These are phyloP conservation scores for Bombus superbus DNA, from an alignment of 1,140 invertebrate species.

Conservation along the genomic window DNA sequence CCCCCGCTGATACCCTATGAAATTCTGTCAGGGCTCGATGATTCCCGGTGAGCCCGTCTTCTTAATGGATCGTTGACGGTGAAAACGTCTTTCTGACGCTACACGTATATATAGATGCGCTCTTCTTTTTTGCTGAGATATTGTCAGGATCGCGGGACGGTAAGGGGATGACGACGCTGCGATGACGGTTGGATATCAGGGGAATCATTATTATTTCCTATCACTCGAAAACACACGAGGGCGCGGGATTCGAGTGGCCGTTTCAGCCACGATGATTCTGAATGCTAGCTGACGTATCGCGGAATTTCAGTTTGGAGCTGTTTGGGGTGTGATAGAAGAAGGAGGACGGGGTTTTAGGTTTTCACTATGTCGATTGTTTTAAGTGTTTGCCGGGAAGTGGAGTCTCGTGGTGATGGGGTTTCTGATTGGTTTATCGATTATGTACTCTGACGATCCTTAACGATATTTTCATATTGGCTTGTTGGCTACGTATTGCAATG, in stretches of 20 bases:
- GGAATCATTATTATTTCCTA: neutral
- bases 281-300: neutral
- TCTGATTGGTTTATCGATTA: too few relatives aligned
- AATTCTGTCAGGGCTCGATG: conserved; percentile 13
- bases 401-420: too few relatives aligned
- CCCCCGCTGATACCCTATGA: neutral
- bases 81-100: conserved; percentile 21
- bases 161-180: neutral
- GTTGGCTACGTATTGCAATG: too few relatives aligned
- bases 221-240: conserved; percentile 3
- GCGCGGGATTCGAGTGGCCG: conserved; percentile 11
- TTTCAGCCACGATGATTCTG: neutral
- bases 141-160: neutral
- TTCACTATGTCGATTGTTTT: too few relatives aligned
- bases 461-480: too few relatives aligned
- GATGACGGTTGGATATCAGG: conserved; percentile 4
- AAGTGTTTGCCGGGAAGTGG: too few relatives aligned
- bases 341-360: too few relatives aligned
- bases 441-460: too few relatives aligned
- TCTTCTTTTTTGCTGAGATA: conserved; percentile 1
- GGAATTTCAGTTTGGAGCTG: neutral
- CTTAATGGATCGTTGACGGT: conserved; percentile 36
- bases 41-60: conserved; percentile 20
- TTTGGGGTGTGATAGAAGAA: neutral
- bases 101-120: too few relatives aligned